phyloP scores from a whole-genome alignment of 2,113 vertebrate species.

The Peromyscus polionotus region DNA sequence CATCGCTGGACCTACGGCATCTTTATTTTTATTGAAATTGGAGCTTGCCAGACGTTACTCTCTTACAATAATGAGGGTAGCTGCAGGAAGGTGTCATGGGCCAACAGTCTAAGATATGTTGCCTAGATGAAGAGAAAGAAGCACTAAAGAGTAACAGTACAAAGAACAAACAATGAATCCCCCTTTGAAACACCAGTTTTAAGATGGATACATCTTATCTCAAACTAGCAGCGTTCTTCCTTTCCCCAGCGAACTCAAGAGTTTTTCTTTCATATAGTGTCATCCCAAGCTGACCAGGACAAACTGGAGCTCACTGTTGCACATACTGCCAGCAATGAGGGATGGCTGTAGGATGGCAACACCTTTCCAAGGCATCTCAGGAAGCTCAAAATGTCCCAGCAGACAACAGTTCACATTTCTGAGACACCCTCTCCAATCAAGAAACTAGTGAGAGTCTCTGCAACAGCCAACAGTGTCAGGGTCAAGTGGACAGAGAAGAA shows the following conservation, averaged over 20 bases:
- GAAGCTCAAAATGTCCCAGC: not conserved
- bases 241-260: not conserved
- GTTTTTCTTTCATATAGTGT: not conserved
- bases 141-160: not conserved
- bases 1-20: not conserved
- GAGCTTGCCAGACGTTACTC: not conserved
- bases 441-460: not conserved
- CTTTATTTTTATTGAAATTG: slow-evolving; percentile 49
- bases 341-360: not conserved
- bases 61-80: not conserved
- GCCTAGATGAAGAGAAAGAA: not conserved
- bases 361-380: not conserved
- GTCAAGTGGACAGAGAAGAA: not conserved
- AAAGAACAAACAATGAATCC: not conserved
- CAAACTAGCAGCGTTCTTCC: not conserved
- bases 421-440: not conserved
- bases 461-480: not conserved
- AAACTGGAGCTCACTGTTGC: not conserved
- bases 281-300: not conserved
- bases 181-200: slow-evolving; percentile 11
- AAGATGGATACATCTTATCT: not conserved
- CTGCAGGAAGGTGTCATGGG: not conserved
- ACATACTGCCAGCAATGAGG: not conserved
- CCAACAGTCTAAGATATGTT: not conserved
- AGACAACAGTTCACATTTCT: not conserved